These are phyloP conservation scores for Caenorhabditis briggsae DNA, from an alignment of 1,140 invertebrate genomes.

Conservation along the genomic window DNA sequence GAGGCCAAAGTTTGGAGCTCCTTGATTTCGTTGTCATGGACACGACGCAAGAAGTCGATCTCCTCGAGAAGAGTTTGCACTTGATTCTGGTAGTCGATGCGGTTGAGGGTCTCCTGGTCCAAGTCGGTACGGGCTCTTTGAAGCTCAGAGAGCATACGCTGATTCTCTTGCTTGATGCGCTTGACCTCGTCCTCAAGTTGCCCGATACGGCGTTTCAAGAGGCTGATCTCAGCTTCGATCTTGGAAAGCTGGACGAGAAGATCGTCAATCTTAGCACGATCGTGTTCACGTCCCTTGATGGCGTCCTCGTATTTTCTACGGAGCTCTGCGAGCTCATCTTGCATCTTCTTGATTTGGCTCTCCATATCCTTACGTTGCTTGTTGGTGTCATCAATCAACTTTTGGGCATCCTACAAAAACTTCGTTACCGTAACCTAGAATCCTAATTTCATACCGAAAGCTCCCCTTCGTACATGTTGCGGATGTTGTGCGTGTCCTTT, in stretches of 20 bases:
- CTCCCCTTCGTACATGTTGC: constrained; percentile 80
- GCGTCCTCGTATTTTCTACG: constrained; percentile 75
- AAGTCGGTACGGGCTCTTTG: constrained; percentile 66
- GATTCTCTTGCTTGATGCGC: constrained; percentile 74
- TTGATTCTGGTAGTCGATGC: constrained; percentile 75
- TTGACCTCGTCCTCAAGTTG: constrained; percentile 75
- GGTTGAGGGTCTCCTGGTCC: constrained; percentile 74
- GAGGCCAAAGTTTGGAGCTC: constrained; percentile 78
- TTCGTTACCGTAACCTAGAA: background rate
- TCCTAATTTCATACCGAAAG: constrained; percentile 68
- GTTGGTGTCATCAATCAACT: constrained; percentile 64
- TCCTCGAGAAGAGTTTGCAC: constrained; percentile 75
- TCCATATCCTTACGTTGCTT: constrained; percentile 73
- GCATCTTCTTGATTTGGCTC: constrained; percentile 65
- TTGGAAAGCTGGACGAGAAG: constrained; percentile 71
- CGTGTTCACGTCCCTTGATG: constrained; percentile 67
- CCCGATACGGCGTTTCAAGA: constrained; percentile 74
- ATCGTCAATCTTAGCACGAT: constrained; percentile 74
- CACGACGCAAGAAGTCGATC: constrained; percentile 74
- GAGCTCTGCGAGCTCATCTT: constrained; percentile 63
- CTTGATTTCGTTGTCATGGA: constrained; percentile 79
- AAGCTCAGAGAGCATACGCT: constrained; percentile 70
- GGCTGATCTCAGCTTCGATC: constrained; percentile 73
- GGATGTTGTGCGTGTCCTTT: constrained; percentile 79
- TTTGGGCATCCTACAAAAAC: constrained; percentile 5